A percentile compares a stretch with the other conserved stretches of the same genome.
Evolutionary conservation across 2,888 invertebrate species (phyloP).

Genomic region (Anodontia alba): DNA sequence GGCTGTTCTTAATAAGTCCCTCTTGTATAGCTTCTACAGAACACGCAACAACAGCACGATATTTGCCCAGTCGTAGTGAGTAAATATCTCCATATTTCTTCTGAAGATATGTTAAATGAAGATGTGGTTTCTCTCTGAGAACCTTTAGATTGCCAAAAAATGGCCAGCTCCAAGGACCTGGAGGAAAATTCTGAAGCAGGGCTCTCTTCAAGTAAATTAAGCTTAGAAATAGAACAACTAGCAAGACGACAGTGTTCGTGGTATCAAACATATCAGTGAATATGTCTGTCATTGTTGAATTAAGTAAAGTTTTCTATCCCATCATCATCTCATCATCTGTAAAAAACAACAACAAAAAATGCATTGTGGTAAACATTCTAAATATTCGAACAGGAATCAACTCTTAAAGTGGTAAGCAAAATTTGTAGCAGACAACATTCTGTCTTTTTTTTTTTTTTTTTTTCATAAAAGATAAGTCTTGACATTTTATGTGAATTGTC

Average conservation of each 20-base stretch:
- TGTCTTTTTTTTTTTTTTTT: too few relatives aligned
- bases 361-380: too few relatives aligned
- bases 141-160: slow-evolving; percentile 66
- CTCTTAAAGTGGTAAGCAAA: too few relatives aligned
- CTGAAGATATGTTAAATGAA: slow-evolving; percentile 66
- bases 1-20: slow-evolving; percentile 63
- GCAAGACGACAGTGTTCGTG: neutral
- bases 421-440: too few relatives aligned
- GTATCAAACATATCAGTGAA: neutral
- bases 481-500: too few relatives aligned
- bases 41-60: slow-evolving; percentile 69
- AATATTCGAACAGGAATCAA: too few relatives aligned
- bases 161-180: slow-evolving; percentile 69
- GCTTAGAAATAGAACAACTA: slow-evolving; percentile 52
- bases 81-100: slow-evolving; percentile 74
- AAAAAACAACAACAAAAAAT: too few relatives aligned
- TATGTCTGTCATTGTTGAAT: neutral
- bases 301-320: too few relatives aligned
- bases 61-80: slow-evolving; percentile 66
- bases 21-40: slow-evolving; percentile 72
- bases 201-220: slow-evolving; percentile 58
- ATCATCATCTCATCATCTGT: too few relatives aligned
- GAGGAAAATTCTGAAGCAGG: slow-evolving; percentile 55
- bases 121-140: slow-evolving; percentile 62
- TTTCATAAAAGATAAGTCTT: too few relatives aligned